phyloP scores from a whole-genome alignment of 2,113 vertebrate species.

The Nestor notabilis region DNA sequence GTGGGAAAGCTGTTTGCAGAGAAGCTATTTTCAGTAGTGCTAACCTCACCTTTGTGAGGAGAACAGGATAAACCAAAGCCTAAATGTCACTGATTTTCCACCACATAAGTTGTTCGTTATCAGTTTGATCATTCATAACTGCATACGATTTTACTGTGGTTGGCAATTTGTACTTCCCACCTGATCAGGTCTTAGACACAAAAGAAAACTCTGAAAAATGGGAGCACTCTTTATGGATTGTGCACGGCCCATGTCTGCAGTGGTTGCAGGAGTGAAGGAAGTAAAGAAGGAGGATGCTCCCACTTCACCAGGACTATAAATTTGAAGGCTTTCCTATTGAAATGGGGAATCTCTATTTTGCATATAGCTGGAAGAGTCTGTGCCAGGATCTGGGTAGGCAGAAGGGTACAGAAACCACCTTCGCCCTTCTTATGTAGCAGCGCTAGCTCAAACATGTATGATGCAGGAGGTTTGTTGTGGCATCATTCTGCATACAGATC shows the following conservation, averaged over 20 bases:
- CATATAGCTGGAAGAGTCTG: neutral
- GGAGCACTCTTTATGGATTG: accelerated
- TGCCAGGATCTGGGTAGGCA: neutral
- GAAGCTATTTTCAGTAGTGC: neutral
- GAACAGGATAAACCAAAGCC: neutral
- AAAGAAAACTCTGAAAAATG: neutral
- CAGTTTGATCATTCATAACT: neutral
- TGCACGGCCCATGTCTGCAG: accelerated
- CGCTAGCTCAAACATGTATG: accelerated
- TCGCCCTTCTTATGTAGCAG: neutral
- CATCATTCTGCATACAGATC: accelerated
- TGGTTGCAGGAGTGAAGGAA: neutral
- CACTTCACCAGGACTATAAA: neutral
- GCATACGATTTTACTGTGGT: neutral
- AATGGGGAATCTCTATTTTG: neutral
- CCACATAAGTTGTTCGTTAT: accelerated
- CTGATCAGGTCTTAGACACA: neutral
- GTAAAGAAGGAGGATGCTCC: neutral
- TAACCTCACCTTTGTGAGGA: neutral
- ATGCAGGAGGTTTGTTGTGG: neutral
- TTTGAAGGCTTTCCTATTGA: neutral
- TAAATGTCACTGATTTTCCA: neutral
- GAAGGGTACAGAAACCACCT: neutral
- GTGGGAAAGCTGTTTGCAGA: neutral
- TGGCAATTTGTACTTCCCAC: neutral